Percentiles rank a stretch among this genome's conserved stretches.
Evolutionary conservation across 2,888 invertebrate species (phyloP).

Genomic region (Nephrotoma guestfalica): DNA sequence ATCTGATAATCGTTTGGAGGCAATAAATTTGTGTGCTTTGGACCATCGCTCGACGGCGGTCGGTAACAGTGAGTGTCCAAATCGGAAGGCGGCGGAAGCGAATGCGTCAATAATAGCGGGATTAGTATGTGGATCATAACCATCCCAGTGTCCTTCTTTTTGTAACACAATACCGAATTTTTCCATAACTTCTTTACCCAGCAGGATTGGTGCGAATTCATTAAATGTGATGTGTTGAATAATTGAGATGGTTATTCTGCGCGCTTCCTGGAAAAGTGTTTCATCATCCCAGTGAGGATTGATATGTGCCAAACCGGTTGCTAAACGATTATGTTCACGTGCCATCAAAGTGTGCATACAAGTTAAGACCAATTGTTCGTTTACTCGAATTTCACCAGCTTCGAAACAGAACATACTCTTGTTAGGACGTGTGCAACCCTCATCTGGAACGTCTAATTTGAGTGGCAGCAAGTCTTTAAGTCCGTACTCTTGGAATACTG

Average conservation of each 20-base stretch:
- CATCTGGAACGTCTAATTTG: constrained; percentile 79
- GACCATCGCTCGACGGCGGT: constrained; percentile 89
- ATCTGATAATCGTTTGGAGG: constrained; percentile 76
- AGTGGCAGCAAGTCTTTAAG: constrained; percentile 76
- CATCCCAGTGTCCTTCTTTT: constrained; percentile 48
- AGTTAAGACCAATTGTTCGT: constrained; percentile 77
- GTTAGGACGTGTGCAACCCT: constrained; percentile 82
- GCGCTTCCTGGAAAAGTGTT: constrained; percentile 74
- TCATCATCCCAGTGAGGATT: constrained; percentile 94
- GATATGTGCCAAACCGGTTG: constrained; percentile 55
- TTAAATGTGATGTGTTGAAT: constrained; percentile 84
- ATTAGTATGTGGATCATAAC: constrained; percentile 67
- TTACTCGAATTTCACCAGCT: constrained; percentile 84
- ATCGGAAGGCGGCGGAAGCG: constrained; percentile 83
- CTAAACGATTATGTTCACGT: constrained; percentile 78
- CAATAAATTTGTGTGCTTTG: constrained; percentile 88
- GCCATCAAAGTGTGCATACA: constrained; percentile 88
- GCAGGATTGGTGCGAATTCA: constrained; percentile 74
- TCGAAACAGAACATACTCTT: constrained; percentile 86
- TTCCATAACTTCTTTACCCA: constrained; percentile 84
- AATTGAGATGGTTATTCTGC: constrained; percentile 70
- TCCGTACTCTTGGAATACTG: constrained; percentile 74
- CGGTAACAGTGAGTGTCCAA: constrained; percentile 79
- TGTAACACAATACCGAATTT: constrained; percentile 73
- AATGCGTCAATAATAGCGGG: constrained; percentile 81